Evolutionary conservation across 2,888 invertebrate species (phyloP).

Genomic region (Cosmorhoe ocellata): DNA sequence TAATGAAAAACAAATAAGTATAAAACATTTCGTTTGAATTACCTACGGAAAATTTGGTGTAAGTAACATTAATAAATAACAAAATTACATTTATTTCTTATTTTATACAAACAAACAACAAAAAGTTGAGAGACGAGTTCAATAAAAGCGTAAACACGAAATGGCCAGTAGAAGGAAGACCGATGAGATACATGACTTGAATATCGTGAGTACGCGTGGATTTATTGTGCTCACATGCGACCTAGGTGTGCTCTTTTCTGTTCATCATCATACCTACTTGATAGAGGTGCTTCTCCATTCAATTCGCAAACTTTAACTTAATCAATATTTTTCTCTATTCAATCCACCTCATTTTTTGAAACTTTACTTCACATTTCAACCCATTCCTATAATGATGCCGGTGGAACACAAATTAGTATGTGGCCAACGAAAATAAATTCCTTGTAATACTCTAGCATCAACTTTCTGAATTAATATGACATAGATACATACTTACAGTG

Average conservation of each 20-base stretch:
- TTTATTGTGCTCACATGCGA: conserved; percentile 35
- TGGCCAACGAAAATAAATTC: no score
- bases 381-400: no score
- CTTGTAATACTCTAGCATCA: no score
- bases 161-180: conserved; percentile 45
- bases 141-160: conserved; percentile 43
- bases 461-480: no score
- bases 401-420: no score
- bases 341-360: no score
- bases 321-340: no score
- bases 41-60: conserved; percentile 1
- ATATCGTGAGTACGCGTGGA: conserved; percentile 42
- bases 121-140: conserved; percentile 38
- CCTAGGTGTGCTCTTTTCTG: conserved; percentile 5
- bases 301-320: no score
- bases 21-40: background rate
- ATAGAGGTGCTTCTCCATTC: no score
- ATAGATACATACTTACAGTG: no score
- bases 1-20: background rate
- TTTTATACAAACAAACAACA: conserved; percentile 38
- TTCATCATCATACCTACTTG: background rate
- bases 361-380: no score
- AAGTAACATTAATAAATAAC: conserved; percentile 20
- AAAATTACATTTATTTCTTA: conserved; percentile 25
- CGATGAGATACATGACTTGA: conserved; percentile 51